Percentiles rank a stretch among this genome's conserved stretches.
Evolutionary conservation across 2,888 invertebrate species (phyloP).

Genomic region (Cotesia congregata): DNA sequence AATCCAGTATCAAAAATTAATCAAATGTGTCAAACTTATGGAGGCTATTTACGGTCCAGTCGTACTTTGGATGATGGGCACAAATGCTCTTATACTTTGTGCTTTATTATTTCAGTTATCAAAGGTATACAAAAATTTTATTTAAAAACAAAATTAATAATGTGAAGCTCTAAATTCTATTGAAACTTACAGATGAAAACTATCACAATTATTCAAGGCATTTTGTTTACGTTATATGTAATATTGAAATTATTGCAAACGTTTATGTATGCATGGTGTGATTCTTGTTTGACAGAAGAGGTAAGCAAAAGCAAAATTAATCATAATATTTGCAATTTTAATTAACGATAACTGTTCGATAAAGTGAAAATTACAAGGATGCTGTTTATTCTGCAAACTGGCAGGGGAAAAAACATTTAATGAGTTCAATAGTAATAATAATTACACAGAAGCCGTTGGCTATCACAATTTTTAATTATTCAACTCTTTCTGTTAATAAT

Average conservation of each 20-base stretch:
- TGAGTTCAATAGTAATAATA: conserved; percentile 38
- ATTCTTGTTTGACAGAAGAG: conserved; percentile 42
- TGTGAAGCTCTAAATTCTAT: background rate
- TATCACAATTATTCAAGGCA: background rate
- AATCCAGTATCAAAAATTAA: conserved; percentile 44
- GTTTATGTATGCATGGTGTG: conserved; percentile 45
- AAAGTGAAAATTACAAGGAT: conserved; percentile 25
- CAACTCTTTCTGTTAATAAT: conserved; percentile 42
- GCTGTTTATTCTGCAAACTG: conserved; percentile 33
- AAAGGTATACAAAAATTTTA: conserved; percentile 43
- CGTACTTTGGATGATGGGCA: conserved; percentile 51
- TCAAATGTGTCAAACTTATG: conserved; percentile 46
- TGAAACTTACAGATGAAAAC: conserved; percentile 7
- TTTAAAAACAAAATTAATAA: background rate
- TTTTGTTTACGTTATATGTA: conserved; percentile 14
- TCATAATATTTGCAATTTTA: background rate
- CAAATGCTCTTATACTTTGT: conserved; percentile 54
- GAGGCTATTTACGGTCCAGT: conserved; percentile 54
- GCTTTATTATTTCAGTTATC: conserved; percentile 53
- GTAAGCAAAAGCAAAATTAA: conserved; percentile 16
- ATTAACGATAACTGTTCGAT: background rate
- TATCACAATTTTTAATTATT: conserved; percentile 34
- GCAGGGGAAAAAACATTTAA: conserved; percentile 28
- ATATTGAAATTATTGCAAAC: conserved; percentile 45
- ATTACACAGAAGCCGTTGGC: conserved; percentile 37